Evolutionary conservation across 2,113 vertebrate species (phyloP).

Genomic region (Mobula birostris): DNA sequence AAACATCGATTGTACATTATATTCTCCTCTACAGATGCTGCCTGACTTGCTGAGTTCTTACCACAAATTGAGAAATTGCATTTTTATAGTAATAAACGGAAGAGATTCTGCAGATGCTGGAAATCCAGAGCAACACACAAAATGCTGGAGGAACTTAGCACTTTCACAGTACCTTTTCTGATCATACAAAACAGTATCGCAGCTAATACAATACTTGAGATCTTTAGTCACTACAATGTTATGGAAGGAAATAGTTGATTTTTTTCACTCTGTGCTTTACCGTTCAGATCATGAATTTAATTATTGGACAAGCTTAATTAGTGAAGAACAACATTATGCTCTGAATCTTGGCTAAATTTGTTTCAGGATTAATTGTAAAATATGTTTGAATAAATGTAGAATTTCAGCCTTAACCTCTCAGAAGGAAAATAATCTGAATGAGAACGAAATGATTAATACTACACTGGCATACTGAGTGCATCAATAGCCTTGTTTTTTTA

Average conservation of each 20-base stretch:
- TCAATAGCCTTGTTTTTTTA: neutral
- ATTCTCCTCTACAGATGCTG: no score
- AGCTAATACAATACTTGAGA: neutral
- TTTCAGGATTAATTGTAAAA: neutral
- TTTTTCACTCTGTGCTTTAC: neutral
- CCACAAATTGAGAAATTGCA: no score
- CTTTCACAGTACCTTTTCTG: no score
- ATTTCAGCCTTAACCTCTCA: neutral
- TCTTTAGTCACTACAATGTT: neutral
- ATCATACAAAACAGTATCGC: neutral
- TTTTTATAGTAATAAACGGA: no score
- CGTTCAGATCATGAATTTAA: neutral
- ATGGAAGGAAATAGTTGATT: neutral
- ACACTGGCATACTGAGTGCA: no score
- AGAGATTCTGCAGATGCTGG: no score
- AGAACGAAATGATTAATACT: no score
- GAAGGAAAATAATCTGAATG: neutral
- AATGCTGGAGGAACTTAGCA: no score
- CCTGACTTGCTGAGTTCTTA: no score
- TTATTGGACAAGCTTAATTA: neutral
- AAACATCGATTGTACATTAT: no score
- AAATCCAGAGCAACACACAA: no score
- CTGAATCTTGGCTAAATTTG: neutral
- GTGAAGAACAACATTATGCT: neutral
- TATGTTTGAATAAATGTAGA: neutral